Base-by-base conservation (phyloP, 2,113 vertebrate species). In the Tupaia tana region DNA sequence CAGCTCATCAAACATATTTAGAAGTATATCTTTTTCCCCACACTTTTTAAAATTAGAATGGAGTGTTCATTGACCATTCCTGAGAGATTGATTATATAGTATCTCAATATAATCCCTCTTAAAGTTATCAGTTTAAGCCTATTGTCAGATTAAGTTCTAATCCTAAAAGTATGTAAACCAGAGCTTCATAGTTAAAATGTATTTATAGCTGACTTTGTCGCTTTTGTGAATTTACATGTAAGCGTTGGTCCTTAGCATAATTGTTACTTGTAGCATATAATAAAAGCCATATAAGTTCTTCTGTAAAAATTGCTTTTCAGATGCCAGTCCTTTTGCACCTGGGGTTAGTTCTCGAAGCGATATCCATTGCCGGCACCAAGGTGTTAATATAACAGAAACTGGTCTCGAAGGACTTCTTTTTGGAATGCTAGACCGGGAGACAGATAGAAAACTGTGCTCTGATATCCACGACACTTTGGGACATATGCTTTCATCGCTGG, bases 391-490 rank as follows among this genome's bases (percentile, higher is more conserved):
- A 98, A 99, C 99, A 20, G 99, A 99, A 97, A 99, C 99, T 0
- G 99, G 99, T 58, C 98, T 99, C 0, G 99, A 99, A 97, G 99
- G 99, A 0, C 99, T 99, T 82, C 98, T 99, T 34, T 99, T 99
- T 92, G 99, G 99, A 70, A 99, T 99, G 99, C 94, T 99, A 98
- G 99, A 99, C 97, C 99, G 99, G 0, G 99, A 99, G 98, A 99
- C 99, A 0, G 99, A 99, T 97, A 97, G 99, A 95, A 99, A 99
- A 97, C 93, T 99, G 80, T 99, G 99, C 97, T 99, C 99, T 24
- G 99, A 99, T 97, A 99, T 99, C 97, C 99, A 99, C 0, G 99
- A 99, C 98, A 99, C 99, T 1, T 98, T 99, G 97, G 99, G 99
- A 9, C 99, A 99, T 97, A 99, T 99, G 99, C 99, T 99, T 69